Conservation (phyloP, 2,888 invertebrate genomes). For the Plemyria rubiginata region DNA sequence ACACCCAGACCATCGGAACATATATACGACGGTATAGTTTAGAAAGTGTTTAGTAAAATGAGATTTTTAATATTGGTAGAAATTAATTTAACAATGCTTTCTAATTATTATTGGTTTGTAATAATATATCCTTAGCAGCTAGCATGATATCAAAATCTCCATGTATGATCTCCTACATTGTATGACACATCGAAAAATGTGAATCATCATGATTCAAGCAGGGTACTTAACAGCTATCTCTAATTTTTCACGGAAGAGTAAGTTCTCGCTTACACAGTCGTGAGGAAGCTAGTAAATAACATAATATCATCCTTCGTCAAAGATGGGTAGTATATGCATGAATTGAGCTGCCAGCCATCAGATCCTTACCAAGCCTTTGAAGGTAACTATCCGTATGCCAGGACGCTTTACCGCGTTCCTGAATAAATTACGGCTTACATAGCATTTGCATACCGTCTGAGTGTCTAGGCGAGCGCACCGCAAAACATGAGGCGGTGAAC, state of each 20-base stretch:
- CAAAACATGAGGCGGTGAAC: constrained; percentile 49
- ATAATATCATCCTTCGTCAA: constrained; percentile 2
- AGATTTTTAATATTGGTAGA: no score
- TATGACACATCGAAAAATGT: constrained; percentile 9
- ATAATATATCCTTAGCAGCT: no score
- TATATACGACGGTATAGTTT: no score
- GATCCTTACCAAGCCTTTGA: constrained; percentile 32
- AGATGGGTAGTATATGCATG: constrained; percentile 4
- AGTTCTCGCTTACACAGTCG: neutral
- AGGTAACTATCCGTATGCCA: constrained; percentile 18
- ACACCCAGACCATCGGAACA: no score
- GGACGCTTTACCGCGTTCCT: constrained; percentile 32
- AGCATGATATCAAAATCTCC: neutral
- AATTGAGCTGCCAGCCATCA: constrained; percentile 19
- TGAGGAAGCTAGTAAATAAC: neutral
- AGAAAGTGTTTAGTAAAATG: no score
- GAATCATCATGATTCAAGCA: neutral
- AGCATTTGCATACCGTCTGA: constrained; percentile 35
- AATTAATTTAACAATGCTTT: no score
- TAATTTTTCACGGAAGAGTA: neutral
- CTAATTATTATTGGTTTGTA: no score
- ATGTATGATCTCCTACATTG: neutral
- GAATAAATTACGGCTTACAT: constrained; percentile 38
- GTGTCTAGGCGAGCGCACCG: constrained; percentile 29
- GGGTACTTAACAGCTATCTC: neutral